Conservation (phyloP, 2,797 vertebrate genomes). For the Spizella passerina region DNA sequence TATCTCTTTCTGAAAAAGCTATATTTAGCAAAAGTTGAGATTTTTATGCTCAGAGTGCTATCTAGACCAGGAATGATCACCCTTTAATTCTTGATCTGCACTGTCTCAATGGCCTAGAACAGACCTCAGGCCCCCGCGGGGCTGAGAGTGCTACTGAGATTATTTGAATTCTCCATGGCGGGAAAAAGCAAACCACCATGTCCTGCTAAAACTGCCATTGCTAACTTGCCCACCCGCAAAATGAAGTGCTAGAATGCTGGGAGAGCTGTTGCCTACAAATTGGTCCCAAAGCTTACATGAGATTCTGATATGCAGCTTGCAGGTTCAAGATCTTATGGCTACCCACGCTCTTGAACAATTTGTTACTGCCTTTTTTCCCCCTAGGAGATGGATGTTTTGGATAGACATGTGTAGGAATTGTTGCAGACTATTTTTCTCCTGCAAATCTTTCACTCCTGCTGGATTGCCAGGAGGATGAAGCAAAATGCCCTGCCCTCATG, state of each 20-base stretch:
- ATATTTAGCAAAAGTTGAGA: not conserved
- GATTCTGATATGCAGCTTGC: not conserved
- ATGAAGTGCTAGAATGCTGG: not conserved
- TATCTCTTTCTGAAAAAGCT: not conserved
- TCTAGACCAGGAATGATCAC: not conserved
- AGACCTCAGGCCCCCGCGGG: not conserved
- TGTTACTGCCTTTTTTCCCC: not conserved
- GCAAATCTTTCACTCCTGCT: not conserved
- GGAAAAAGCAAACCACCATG: not conserved
- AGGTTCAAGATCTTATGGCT: not conserved
- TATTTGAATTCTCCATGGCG: not conserved
- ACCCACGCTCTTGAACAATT: not conserved
- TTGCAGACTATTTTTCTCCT: not conserved
- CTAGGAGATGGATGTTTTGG: not conserved
- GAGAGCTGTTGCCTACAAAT: not conserved
- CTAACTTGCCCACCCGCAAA: not conserved
- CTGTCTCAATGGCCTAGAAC: not conserved
- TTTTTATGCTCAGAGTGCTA: not conserved
- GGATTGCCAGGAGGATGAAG: not conserved
- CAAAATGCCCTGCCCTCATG: accelerated
- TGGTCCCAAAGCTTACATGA: not conserved
- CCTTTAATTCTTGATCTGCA: not conserved
- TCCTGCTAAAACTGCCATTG: not conserved
- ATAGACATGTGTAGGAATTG: not conserved
- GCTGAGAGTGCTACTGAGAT: not conserved